Evolutionary conservation across 2,797 vertebrate genomes (phyloP).

Genomic region (Avahi laniger): DNA sequence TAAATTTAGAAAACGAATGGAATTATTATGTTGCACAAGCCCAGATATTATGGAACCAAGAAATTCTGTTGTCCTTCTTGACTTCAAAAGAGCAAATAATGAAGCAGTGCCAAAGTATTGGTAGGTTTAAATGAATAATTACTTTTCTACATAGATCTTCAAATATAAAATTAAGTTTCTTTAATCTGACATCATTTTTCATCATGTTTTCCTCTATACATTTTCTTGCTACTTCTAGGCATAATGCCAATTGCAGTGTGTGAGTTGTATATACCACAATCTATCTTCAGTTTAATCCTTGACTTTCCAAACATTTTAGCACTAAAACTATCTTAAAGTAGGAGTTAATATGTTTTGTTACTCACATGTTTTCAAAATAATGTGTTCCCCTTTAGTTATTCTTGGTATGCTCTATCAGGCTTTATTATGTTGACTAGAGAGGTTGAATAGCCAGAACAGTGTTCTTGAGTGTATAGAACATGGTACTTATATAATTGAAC

Average conservation of each 20-base stretch:
- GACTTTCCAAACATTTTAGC: neutral
- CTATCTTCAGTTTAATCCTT: neutral
- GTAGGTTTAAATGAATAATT: constrained; percentile 1
- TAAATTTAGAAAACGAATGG: neutral
- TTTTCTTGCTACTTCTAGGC: neutral
- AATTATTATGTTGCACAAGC: neutral
- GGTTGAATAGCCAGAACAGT: neutral
- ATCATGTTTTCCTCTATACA: neutral
- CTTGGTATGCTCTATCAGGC: neutral
- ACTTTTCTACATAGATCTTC: neutral
- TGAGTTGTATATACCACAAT: neutral
- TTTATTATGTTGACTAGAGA: neutral
- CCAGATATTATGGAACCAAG: neutral
- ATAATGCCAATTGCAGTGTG: neutral
- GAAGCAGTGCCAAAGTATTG: neutral
- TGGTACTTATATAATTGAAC: neutral
- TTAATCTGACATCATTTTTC: neutral
- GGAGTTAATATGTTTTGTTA: neutral
- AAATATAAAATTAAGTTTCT: neutral
- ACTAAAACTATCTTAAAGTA: neutral
- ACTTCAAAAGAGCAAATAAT: neutral
- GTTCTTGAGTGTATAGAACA: neutral
- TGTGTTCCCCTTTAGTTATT: neutral
- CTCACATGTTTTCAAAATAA: neutral
- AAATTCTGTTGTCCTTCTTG: neutral